phyloP scores from a whole-genome alignment of 2,888 invertebrate genomes.

The Piscicola geometra region DNA sequence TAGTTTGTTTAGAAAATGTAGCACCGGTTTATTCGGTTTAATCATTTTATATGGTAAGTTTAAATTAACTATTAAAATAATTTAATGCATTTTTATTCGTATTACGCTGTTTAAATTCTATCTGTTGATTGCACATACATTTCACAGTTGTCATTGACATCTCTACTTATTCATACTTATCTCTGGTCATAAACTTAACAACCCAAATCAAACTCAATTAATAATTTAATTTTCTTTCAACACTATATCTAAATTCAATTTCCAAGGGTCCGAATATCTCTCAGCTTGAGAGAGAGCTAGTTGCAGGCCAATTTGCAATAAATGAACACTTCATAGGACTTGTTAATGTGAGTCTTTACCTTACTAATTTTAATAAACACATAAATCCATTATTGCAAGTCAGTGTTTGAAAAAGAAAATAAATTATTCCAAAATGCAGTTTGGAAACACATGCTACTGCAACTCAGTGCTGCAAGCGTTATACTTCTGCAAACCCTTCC shows the following conservation, averaged over 20 bases:
- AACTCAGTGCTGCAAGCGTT: constrained; percentile 98
- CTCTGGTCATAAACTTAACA: no score
- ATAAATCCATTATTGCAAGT: background rate
- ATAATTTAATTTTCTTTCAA: background rate
- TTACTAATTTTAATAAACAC: background rate
- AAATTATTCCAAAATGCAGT: constrained; percentile 59
- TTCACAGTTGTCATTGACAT: no score
- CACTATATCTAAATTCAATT: background rate
- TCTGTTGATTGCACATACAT: no score
- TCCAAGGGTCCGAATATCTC: constrained; percentile 94
- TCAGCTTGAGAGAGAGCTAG: constrained; percentile 97
- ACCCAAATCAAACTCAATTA: no score
- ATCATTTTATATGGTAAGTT: no score
- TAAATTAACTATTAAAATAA: no score
- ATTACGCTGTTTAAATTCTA: no score
- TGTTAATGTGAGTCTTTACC: constrained; percentile 77
- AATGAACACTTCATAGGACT: constrained; percentile 99
- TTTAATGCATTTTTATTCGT: no score
- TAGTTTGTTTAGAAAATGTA: no score
- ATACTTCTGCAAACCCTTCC: constrained; percentile 97
- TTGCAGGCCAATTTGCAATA: constrained; percentile 92
- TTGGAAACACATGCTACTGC: constrained; percentile 99
- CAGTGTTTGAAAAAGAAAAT: no score
- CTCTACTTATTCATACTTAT: no score
- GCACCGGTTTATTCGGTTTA: no score